Percentiles rank a stretch among this genome's conserved stretches.
phyloP scores from a whole-genome alignment of 2,113 vertebrate genomes.

The Syngnathus typhle region DNA sequence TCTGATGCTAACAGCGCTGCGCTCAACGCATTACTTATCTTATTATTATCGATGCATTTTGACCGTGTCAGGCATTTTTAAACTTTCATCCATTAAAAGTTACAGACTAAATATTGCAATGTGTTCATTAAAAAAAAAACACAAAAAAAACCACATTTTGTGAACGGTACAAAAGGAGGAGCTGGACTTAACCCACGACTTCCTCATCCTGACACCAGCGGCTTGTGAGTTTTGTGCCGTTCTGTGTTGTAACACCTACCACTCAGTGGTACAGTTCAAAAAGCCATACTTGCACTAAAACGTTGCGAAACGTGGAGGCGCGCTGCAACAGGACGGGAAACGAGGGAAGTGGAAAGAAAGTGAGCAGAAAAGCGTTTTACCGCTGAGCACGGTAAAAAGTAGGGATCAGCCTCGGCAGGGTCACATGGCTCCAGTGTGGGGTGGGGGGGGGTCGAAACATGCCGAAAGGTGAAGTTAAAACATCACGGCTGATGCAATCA shows the following conservation, averaged over 20 bases:
- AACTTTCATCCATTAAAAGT: too few species aligned
- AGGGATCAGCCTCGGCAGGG: background rate
- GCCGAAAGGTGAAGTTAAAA: background rate
- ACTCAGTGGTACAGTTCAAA: background rate
- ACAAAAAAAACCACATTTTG: too few species aligned
- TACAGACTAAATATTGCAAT: too few species aligned
- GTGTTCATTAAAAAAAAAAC: too few species aligned
- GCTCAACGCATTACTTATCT: too few species aligned
- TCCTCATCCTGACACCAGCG: background rate
- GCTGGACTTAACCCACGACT: background rate
- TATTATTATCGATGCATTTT: too few species aligned
- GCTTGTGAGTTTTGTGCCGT: background rate
- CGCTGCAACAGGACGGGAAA: constrained; percentile 60
- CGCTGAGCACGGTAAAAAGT: constrained; percentile 27
- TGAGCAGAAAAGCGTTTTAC: constrained; percentile 18
- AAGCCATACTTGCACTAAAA: constrained; percentile 10
- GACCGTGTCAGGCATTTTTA: too few species aligned
- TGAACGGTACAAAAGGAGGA: background rate
- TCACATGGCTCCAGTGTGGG: background rate
- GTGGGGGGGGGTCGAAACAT: background rate
- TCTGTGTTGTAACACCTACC: background rate
- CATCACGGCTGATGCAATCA: constrained; percentile 3
- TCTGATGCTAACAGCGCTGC: too few species aligned
- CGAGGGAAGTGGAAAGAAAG: constrained; percentile 53
- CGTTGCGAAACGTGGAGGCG: constrained; percentile 32